These are phyloP conservation scores for Stichopus chloronotus DNA, from an alignment of 35 echinoderm and acorn worm species.

Conservation along the genomic window DNA sequence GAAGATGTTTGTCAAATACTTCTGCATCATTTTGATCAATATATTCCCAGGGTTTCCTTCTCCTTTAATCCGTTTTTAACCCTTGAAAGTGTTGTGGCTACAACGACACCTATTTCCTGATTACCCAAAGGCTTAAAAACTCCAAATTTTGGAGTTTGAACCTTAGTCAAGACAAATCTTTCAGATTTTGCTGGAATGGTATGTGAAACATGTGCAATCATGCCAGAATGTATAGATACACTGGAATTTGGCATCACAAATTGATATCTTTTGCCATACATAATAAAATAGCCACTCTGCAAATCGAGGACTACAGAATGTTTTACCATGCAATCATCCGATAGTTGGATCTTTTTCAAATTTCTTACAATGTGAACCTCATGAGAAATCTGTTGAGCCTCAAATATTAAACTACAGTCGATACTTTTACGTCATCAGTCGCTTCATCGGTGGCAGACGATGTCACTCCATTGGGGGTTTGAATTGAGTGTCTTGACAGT, in stretches of 20 bases:
- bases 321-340: not conserved
- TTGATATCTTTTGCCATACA: not conserved
- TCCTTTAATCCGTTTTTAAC: not conserved
- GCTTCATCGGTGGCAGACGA: not conserved
- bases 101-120: not conserved
- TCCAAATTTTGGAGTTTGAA: not conserved
- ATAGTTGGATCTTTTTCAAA: not conserved
- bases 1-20: no score
- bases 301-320: not conserved
- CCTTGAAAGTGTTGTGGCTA: not conserved
- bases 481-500: not conserved
- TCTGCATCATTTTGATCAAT: no score
- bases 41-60: no score
- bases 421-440: not conserved
- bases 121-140: slow-evolving; percentile 1
- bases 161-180: not conserved
- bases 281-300: not conserved
- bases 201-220: not conserved
- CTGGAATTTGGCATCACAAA: not conserved
- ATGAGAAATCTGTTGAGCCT: not conserved
- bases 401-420: not conserved
- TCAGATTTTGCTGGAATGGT: not conserved
- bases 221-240: not conserved
- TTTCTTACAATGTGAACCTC: not conserved
- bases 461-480: not conserved